These are phyloP conservation scores for Augochlora pura DNA, from an alignment of 1,140 invertebrate species.

Conservation along the genomic window DNA sequence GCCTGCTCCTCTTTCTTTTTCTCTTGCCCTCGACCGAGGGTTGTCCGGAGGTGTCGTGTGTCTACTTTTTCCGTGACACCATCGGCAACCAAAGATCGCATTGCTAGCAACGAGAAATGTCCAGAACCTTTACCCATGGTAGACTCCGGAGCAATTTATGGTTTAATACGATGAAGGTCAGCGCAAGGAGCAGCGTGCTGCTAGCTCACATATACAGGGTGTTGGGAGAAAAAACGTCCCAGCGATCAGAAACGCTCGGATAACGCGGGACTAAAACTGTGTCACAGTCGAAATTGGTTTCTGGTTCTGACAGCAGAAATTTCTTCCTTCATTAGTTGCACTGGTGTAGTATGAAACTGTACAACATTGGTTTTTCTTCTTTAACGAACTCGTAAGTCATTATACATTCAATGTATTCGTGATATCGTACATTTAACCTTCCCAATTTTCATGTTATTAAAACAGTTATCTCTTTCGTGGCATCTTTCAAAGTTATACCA, in stretches of 20 bases:
- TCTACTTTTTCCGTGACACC: conserved; percentile 12
- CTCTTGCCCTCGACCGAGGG: neutral
- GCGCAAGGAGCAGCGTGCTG: conserved; percentile 2
- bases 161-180: conserved; percentile 60
- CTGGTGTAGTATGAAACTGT: too few relatives aligned
- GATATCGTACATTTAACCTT: too few relatives aligned
- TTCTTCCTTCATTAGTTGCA: neutral
- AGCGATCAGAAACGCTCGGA: neutral
- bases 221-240: neutral
- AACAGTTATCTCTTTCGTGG: too few relatives aligned
- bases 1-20: neutral
- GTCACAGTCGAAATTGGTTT: neutral
- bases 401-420: too few relatives aligned
- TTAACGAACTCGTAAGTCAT: too few relatives aligned
- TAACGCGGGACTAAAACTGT: neutral
- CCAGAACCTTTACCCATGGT: conserved; percentile 39
- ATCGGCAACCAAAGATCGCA: conserved; percentile 3
- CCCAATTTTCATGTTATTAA: too few relatives aligned
- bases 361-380: too few relatives aligned
- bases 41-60: conserved; percentile 21
- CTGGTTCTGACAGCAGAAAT: neutral
- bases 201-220: neutral
- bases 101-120: conserved; percentile 29
- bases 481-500: too few relatives aligned
- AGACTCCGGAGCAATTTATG: conserved; percentile 44